Evolutionary conservation across 2,113 vertebrate species (phyloP), one percentile per base, ranked within the genome.

Genomic region (Macroglossus sobrinus): DNA sequence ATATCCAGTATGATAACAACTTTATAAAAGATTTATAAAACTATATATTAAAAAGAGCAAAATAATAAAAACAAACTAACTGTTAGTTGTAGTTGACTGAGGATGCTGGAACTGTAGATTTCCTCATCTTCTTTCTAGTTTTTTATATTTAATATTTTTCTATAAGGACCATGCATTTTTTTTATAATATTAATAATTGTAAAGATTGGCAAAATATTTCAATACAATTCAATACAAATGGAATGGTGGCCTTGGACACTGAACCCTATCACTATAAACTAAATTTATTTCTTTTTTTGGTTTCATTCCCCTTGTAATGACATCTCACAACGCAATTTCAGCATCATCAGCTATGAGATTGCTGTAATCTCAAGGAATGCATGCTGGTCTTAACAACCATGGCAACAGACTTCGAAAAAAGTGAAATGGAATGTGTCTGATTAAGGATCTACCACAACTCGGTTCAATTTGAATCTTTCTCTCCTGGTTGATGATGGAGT

Each of bases 281-380:
- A 93, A 59, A 68, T 47, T 80, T 80, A 38, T 15, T 82, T 82
- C 50, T 28, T 66, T 55, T 72, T 94, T 87, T 84, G 9, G 4
- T 79, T 95, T 94, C 21, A 79, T 14, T 92, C 18, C 19, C 22
- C 2, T 75, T 66, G 11, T 81, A 96, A 63, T 96, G 91, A 96
- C 61, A 96, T 66, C 88, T 97, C 45, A 8, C 72, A 96, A 93
- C 8, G n/a, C 84, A 96, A 91, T 97, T 97, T 96, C 61, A 97
- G 80, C 72, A 90, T 96, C 38, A 30, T 97, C 96, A 95, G 89
- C 94, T 96, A 91, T 90, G 94, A 97, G 94, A 93, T 75, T 84
- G 84, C 81, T 97, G 96, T 97, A 96, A 97, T 97, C 88, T 96
- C 91, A 92, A 96, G 97, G 97, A 97, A 97, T 97, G 94, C 91